Evolutionary conservation across 1,140 invertebrate genomes (phyloP).

Genomic region (Ephestia elutella): DNA sequence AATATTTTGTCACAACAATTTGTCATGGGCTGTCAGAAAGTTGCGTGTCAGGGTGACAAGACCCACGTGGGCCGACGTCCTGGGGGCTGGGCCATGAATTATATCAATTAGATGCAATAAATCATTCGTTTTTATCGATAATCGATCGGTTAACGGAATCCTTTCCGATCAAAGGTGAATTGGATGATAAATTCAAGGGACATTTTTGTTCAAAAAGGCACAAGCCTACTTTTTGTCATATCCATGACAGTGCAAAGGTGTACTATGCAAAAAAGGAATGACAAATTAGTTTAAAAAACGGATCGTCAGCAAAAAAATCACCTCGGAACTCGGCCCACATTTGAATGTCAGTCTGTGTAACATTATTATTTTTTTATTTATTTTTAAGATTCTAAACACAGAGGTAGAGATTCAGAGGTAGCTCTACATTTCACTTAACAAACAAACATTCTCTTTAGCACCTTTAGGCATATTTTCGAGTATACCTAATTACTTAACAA

Average conservation of each 20-base stretch:
- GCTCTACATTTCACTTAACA: too few relatives aligned
- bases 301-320: not conserved
- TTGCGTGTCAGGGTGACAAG: constrained; percentile 55
- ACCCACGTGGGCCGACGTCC: constrained; percentile 31
- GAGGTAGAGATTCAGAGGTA: too few relatives aligned
- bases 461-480: too few relatives aligned
- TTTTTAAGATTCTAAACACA: not conserved
- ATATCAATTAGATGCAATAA: constrained; percentile 60
- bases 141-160: constrained; percentile 59
- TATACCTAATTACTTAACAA: too few relatives aligned
- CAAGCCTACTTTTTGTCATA: constrained; percentile 16
- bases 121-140: constrained; percentile 57
- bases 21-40: constrained; percentile 63
- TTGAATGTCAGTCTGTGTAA: not conserved
- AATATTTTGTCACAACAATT: constrained; percentile 74
- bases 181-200: constrained; percentile 46
- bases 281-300: not conserved
- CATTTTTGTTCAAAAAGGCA: constrained; percentile 19
- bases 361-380: too few relatives aligned
- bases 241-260: not conserved
- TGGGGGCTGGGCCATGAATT: constrained; percentile 46
- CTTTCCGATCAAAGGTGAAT: constrained; percentile 50
- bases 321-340: not conserved
- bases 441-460: too few relatives aligned
- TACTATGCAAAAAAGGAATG: not conserved